A percentile compares a stretch with the other conserved stretches of the same genome.
Evolutionary conservation across 1,140 invertebrate genomes (phyloP).

Genomic region (Macrostomum lignano): DNA sequence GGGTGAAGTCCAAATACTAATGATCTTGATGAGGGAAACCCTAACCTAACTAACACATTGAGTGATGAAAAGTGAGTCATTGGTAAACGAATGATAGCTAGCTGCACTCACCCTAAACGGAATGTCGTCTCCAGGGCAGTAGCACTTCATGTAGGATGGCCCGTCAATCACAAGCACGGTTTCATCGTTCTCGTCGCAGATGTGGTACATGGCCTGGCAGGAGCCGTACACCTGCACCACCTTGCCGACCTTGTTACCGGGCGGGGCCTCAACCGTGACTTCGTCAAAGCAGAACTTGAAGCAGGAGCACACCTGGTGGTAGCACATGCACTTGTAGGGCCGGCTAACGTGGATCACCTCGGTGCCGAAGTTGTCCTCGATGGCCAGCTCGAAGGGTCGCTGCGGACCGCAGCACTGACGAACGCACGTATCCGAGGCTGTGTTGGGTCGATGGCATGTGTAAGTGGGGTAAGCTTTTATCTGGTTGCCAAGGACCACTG

Average conservation of each 20-base stretch:
- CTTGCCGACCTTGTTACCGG: slow-evolving; percentile 7
- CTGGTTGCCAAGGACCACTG: no score
- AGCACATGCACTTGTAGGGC: slow-evolving; percentile 44
- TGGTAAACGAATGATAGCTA: no score
- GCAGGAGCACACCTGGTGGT: slow-evolving; percentile 14
- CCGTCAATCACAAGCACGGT: not conserved
- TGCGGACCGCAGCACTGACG: slow-evolving; percentile 45
- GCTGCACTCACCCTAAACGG: slow-evolving; percentile 1
- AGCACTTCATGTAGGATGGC: slow-evolving; percentile 1
- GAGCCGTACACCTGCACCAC: slow-evolving; percentile 7
- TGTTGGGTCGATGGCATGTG: no score
- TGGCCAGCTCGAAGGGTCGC: slow-evolving; percentile 54
- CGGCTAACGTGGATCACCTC: slow-evolving; percentile 47
- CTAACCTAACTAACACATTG: no score
- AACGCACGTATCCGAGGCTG: slow-evolving; percentile 47
- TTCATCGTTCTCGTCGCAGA: not conserved
- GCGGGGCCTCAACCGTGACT: slow-evolving; percentile 8
- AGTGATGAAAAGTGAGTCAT: no score
- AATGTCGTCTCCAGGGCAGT: slow-evolving; percentile 3
- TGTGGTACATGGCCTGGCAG: not conserved
- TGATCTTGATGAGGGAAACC: no score
- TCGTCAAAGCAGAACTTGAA: slow-evolving; percentile 6
- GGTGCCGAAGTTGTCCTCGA: slow-evolving; percentile 44
- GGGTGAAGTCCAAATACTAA: no score
- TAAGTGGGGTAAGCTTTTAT: no score